A percentile compares a stretch with the other conserved stretches of the same genome.
Evolutionary conservation across 2,113 vertebrate genomes (phyloP).

Genomic region (Cygnus atratus): DNA sequence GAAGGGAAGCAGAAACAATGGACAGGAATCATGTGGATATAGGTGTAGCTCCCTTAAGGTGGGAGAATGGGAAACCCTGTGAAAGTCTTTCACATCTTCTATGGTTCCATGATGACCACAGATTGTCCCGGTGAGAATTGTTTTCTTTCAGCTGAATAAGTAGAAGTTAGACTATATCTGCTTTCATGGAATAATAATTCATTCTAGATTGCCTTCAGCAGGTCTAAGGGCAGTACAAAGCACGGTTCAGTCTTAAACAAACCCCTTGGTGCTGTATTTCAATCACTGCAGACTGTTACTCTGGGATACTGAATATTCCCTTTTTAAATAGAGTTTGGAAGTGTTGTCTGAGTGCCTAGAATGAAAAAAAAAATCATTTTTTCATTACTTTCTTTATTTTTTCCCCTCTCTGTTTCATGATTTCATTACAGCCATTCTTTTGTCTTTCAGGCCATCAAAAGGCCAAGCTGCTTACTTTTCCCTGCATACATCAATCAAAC

Average conservation of each 20-base stretch:
- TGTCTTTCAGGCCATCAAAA: neutral
- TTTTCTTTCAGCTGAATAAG: neutral
- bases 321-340: neutral
- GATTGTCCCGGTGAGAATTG: neutral
- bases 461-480: neutral
- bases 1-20: neutral
- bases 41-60: neutral
- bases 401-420: rapidly evolving
- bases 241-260: neutral
- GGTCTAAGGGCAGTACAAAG: neutral
- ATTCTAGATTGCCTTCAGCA: neutral
- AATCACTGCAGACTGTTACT: neutral
- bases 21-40: neutral
- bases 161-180: neutral
- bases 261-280: neutral
- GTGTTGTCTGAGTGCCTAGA: neutral
- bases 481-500: neutral
- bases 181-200: neutral
- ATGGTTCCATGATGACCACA: neutral
- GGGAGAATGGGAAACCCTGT: neutral
- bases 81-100: neutral
- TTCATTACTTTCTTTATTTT: neutral
- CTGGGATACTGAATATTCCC: neutral
- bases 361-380: neutral
- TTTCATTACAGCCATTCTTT: neutral